Conservation (phyloP, 2,888 invertebrate genomes). For the Leptarthrus brevirostris region DNA sequence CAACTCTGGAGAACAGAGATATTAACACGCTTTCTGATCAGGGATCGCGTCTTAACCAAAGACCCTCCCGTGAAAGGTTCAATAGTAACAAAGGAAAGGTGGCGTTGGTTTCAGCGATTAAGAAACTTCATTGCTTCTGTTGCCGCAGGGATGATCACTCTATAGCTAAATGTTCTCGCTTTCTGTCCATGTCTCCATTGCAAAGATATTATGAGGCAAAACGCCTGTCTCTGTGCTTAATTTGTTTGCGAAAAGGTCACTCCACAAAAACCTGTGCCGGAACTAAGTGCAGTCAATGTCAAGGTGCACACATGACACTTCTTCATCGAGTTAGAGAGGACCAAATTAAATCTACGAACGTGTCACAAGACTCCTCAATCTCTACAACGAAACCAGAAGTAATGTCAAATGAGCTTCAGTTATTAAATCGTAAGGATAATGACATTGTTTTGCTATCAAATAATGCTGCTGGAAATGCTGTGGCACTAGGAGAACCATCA, state of each 20-base stretch:
- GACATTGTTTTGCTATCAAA: no score
- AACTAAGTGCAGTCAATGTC: background rate
- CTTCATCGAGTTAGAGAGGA: background rate
- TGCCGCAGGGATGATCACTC: no score
- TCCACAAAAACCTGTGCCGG: background rate
- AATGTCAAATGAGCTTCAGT: no score
- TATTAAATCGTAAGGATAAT: no score
- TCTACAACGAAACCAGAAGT: background rate
- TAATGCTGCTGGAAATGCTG: no score
- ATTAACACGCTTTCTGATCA: background rate
- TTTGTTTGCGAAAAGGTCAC: background rate
- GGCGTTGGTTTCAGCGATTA: background rate
- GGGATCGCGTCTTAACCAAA: background rate
- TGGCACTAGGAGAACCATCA: no score
- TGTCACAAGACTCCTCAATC: background rate
- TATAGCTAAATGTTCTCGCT: background rate
- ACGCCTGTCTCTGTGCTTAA: background rate
- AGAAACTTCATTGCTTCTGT: background rate
- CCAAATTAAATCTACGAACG: background rate
- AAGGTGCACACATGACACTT: background rate
- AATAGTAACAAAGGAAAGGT: background rate
- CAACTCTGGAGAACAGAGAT: conserved; percentile 10
- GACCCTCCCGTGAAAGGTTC: background rate
- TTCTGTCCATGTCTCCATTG: background rate
- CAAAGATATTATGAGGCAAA: background rate